Evolutionary conservation across 2,797 vertebrate species (phyloP).

Genomic region (Fistularia commersonii): DNA sequence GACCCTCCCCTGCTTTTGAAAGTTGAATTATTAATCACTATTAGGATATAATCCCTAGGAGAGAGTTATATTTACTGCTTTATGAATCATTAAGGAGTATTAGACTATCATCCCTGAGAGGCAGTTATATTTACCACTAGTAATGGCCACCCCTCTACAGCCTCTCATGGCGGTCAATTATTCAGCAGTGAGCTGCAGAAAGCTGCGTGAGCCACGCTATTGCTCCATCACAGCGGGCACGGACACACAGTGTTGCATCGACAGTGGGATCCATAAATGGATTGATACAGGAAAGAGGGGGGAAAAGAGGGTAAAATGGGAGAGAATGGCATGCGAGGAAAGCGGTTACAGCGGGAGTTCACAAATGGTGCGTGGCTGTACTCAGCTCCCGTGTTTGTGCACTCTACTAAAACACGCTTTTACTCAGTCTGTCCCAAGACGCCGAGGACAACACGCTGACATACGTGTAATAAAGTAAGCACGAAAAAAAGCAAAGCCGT

Average conservation of each 20-base stretch:
- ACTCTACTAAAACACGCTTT: slow-evolving; percentile 38
- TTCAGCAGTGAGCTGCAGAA: slow-evolving; percentile 63
- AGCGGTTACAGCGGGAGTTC: slow-evolving; percentile 36
- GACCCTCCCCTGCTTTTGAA: slow-evolving; percentile 52
- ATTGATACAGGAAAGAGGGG: slow-evolving; percentile 38
- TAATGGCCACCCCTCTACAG: slow-evolving; percentile 68
- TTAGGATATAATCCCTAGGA: slow-evolving; percentile 64
- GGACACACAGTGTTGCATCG: slow-evolving; percentile 41
- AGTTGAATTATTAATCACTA: slow-evolving; percentile 73
- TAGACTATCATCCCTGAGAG: slow-evolving; percentile 72
- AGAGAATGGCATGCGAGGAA: slow-evolving; percentile 28
- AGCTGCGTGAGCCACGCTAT: slow-evolving; percentile 29
- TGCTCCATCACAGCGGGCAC: slow-evolving; percentile 40
- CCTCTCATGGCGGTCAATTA: slow-evolving; percentile 71
- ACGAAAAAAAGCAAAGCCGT: slow-evolving; percentile 4
- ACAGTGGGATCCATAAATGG: slow-evolving; percentile 59
- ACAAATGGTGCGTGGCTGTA: slow-evolving; percentile 13
- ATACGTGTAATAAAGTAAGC: background rate
- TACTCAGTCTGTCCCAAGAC: slow-evolving; percentile 31
- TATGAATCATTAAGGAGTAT: slow-evolving; percentile 78
- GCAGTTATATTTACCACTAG: slow-evolving; percentile 79
- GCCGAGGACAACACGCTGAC: background rate
- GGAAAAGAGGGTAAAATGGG: slow-evolving; percentile 16
- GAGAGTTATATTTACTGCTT: slow-evolving; percentile 76
- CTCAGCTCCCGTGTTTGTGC: slow-evolving; percentile 38